Conservation (phyloP, 2,797 vertebrate species). For the Cyprinodon diabolis region DNA sequence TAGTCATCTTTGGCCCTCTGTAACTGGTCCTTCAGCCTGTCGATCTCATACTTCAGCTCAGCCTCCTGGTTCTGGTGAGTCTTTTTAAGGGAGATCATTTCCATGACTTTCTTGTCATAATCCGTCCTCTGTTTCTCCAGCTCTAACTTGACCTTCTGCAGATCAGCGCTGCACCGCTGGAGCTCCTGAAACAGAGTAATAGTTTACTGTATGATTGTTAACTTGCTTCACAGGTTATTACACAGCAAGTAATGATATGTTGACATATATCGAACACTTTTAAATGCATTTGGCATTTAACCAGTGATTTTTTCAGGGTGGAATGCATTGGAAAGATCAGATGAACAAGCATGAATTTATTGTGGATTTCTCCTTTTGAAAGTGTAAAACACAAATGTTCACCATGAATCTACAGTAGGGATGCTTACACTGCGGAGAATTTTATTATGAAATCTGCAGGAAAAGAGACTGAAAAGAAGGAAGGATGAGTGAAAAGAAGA, state of each 20-base stretch:
- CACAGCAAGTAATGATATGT: not conserved
- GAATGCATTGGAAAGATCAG: not conserved
- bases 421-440: too few relatives aligned
- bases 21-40: conserved; percentile 81
- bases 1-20: conserved; percentile 82
- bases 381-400: not conserved
- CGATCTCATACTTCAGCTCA: conserved; percentile 80
- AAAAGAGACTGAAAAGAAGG: not conserved
- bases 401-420: too few relatives aligned
- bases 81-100: conserved; percentile 80
- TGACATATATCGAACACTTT: not conserved
- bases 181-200: conserved; percentile 80
- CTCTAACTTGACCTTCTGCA: conserved; percentile 77
- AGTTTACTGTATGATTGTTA: not conserved
- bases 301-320: not conserved
- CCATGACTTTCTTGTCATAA: conserved; percentile 83
- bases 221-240: not conserved
- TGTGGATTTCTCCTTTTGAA: not conserved
- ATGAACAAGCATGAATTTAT: not conserved
- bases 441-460: too few relatives aligned
- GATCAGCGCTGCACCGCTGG: conserved; percentile 66
- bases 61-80: conserved; percentile 79
- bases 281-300: not conserved
- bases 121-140: conserved; percentile 75
- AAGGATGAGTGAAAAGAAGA: not conserved